Evolutionary conservation across 2,113 vertebrate species (phyloP).

Genomic region (Cygnus atratus): DNA sequence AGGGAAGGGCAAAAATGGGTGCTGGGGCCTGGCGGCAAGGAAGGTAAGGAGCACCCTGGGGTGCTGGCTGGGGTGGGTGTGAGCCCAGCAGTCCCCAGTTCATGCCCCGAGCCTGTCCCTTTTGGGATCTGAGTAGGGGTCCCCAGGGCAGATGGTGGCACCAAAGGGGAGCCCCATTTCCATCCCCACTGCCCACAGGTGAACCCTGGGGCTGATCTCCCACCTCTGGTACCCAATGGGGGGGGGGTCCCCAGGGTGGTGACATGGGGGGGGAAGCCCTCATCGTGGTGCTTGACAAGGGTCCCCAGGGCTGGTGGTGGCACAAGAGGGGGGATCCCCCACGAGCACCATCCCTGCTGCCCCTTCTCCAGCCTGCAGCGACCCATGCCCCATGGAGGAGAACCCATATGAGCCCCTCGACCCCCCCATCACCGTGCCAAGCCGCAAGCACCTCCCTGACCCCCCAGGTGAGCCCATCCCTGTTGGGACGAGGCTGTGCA

Average conservation of each 20-base stretch:
- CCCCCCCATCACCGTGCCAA: background rate
- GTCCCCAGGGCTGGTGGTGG: background rate
- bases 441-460: background rate
- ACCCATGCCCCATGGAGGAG: background rate
- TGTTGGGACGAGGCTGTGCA: background rate
- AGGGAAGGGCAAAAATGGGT: background rate
- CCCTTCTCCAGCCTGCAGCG: background rate
- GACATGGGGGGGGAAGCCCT: background rate
- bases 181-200: background rate
- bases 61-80: background rate
- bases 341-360: rapidly evolving
- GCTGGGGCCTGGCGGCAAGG: rapidly evolving
- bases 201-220: background rate
- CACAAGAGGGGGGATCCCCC: background rate
- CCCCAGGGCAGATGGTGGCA: background rate
- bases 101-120: background rate
- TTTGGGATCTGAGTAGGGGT: background rate
- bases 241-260: background rate
- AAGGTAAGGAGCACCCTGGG: background rate
- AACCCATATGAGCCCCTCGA: background rate
- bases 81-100: background rate
- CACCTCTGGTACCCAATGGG: background rate
- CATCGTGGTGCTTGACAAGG: background rate
- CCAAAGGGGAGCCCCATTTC: background rate
- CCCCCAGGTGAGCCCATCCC: background rate